Conservation (phyloP, 1,140 invertebrate species). For the Drosophila subpulchrella region DNA sequence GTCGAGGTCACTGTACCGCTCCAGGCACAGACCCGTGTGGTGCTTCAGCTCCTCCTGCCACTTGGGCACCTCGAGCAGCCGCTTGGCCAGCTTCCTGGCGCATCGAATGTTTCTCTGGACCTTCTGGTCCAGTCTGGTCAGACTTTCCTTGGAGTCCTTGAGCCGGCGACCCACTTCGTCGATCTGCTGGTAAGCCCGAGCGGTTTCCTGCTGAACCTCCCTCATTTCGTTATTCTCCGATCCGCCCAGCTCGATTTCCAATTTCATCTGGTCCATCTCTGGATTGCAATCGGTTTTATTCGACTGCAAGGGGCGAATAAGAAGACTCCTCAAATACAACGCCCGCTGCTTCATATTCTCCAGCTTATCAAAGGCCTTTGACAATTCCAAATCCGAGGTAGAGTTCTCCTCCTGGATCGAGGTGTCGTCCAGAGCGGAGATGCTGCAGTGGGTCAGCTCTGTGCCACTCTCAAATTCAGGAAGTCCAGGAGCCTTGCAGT, state of each 20-base stretch:
- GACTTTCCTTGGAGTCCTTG: not conserved
- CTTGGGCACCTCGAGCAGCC: conserved; percentile 3
- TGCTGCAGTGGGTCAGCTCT: conserved; percentile 4
- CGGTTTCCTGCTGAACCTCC: conserved; percentile 15
- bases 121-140: not conserved
- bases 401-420: not conserved
- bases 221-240: conserved; percentile 14
- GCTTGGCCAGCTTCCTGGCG: not conserved
- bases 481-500: conserved; percentile 9
- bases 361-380: conserved; percentile 16
- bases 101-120: not conserved
- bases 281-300: not conserved
- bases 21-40: conserved; percentile 11
- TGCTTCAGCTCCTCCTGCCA: conserved; percentile 12
- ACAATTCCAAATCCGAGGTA: not conserved
- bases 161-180: not conserved
- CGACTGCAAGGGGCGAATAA: not conserved
- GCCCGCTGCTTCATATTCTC: conserved; percentile 34
- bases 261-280: not conserved
- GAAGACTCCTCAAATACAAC: conserved; percentile 1
- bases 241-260: not conserved
- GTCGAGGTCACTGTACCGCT: conserved; percentile 20
- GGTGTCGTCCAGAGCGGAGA: not conserved
- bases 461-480: not conserved
- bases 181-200: conserved; percentile 1